These are phyloP conservation scores for Globia sparganii DNA, from an alignment of 2,888 invertebrate species.

Conservation along the genomic window DNA sequence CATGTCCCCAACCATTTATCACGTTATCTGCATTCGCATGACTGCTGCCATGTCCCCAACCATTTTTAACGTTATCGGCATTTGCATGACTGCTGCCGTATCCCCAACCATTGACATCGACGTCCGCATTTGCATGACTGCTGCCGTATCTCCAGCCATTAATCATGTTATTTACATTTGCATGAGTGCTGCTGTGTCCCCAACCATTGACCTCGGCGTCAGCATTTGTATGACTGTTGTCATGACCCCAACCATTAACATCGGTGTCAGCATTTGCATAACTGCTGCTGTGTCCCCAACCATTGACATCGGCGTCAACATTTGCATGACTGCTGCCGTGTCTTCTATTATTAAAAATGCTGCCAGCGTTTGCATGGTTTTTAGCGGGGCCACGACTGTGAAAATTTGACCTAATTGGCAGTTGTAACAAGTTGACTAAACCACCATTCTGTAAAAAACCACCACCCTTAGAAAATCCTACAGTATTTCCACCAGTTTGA, in stretches of 20 bases:
- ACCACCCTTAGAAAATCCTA: background rate
- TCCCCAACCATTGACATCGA: background rate
- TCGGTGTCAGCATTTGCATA: background rate
- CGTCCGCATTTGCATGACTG: background rate
- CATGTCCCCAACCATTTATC: background rate
- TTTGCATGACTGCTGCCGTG: background rate
- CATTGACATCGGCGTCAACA: no score
- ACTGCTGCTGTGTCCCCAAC: background rate
- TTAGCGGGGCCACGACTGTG: background rate
- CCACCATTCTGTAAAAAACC: slow-evolving; percentile 2
- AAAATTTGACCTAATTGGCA: background rate
- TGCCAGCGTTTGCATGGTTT: background rate
- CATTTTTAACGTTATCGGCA: background rate
- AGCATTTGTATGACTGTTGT: background rate
- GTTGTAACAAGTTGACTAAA: background rate
- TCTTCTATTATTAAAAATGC: no score
- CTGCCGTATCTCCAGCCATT: background rate
- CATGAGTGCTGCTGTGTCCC: rapidly evolving
- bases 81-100: background rate
- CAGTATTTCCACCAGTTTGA: background rate
- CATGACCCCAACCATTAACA: background rate
- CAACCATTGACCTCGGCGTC: rapidly evolving
- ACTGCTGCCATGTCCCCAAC: background rate
- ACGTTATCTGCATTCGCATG: background rate
- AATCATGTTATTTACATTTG: background rate